These are phyloP conservation scores for Danio choprae DNA, from an alignment of 2,797 vertebrate genomes.

Conservation along the genomic window DNA sequence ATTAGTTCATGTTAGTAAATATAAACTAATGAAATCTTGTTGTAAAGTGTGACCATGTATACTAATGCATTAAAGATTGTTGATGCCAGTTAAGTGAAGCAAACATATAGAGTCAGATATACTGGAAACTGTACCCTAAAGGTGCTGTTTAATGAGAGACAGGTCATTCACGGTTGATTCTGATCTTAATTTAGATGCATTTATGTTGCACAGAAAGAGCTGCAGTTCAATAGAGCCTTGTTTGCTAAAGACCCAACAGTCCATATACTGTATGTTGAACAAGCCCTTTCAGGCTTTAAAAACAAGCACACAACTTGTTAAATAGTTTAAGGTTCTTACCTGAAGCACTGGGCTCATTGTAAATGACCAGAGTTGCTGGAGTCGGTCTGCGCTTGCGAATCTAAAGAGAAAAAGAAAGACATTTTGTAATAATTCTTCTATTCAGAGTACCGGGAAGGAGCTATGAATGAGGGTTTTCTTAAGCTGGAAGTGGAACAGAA, in stretches of 20 bases:
- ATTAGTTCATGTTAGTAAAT: too few species aligned
- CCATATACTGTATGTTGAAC: background rate
- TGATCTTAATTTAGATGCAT: background rate
- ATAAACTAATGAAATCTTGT: too few species aligned
- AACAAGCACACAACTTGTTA: constrained; percentile 1
- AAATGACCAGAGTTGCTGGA: constrained; percentile 88
- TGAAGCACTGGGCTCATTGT: constrained; percentile 82
- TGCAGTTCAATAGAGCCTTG: background rate
- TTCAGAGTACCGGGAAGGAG: background rate
- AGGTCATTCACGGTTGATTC: background rate
- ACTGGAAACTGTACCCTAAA: background rate
- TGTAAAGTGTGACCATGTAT: too few species aligned
- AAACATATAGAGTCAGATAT: background rate
- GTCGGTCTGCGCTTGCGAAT: constrained; percentile 89
- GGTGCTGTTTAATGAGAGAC: constrained; percentile 8
- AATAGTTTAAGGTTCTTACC: constrained; percentile 71
- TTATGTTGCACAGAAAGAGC: constrained; percentile 1
- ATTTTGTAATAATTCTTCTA: background rate
- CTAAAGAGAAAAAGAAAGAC: constrained; percentile 70
- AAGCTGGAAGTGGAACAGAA: background rate
- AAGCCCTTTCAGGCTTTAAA: background rate
- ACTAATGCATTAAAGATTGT: constrained; percentile 2
- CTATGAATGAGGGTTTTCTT: background rate
- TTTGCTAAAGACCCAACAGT: background rate
- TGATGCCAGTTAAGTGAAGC: background rate